These are phyloP conservation scores for Isurus oxyrinchus DNA, from an alignment of 2,113 vertebrate species.

Conservation along the genomic window DNA sequence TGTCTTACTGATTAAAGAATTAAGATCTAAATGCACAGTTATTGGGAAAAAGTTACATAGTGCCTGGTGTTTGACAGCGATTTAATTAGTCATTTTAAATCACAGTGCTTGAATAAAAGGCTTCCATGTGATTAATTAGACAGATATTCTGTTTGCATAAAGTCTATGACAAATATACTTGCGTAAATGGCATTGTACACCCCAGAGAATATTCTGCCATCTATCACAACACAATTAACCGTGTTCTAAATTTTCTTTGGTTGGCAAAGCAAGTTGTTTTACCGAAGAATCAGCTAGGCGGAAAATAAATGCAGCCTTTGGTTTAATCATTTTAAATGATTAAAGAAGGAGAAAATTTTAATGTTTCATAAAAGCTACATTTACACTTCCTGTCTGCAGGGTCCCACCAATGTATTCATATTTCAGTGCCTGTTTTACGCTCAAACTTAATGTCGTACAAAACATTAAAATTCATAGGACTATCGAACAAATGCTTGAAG, in stretches of 20 bases:
- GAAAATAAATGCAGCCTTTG: not conserved
- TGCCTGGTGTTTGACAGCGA: not conserved
- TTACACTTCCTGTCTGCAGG: not conserved
- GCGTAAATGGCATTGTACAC: not conserved
- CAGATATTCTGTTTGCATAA: not conserved
- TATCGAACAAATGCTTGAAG: not conserved
- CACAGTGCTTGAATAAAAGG: not conserved
- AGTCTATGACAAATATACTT: not conserved
- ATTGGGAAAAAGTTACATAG: not conserved
- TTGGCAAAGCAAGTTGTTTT: not conserved
- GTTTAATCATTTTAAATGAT: not conserved
- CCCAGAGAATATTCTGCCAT: not conserved
- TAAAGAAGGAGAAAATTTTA: not conserved
- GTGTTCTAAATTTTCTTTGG: not conserved
- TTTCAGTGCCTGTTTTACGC: not conserved
- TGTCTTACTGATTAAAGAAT: not conserved
- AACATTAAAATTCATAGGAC: not conserved
- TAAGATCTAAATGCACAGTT: not conserved
- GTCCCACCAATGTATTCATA: not conserved
- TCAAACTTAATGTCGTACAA: not conserved
- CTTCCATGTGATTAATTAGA: not conserved
- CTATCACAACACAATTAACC: not conserved
- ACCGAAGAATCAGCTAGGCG: too few species aligned
- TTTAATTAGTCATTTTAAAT: not conserved
- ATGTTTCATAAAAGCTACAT: too few species aligned